Conservation (phyloP, 2,797 vertebrate species). For the Sciurus carolinensis region DNA sequence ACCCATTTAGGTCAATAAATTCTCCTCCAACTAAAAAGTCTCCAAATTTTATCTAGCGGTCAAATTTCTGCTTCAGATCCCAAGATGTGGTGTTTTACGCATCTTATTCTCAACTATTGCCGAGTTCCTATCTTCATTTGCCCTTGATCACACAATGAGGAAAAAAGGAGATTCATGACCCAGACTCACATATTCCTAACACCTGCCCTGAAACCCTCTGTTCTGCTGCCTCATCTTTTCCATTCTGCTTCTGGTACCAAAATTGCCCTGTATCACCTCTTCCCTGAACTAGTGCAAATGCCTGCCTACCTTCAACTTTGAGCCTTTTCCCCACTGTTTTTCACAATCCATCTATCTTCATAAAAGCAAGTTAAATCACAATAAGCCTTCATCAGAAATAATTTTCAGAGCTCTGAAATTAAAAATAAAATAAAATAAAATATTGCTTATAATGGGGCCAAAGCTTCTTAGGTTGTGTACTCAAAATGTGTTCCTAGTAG, state of each 20-base stretch:
- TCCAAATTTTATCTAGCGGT: not conserved
- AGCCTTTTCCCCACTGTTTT: not conserved
- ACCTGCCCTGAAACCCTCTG: not conserved
- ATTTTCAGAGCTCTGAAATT: not conserved
- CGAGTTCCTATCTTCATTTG: not conserved
- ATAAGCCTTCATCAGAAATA: not conserved
- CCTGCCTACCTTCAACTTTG: not conserved
- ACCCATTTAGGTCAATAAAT: not conserved
- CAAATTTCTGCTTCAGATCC: not conserved
- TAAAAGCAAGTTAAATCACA: not conserved
- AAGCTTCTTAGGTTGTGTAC: not conserved
- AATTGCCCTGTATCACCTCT: not conserved
- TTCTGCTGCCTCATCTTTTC: not conserved
- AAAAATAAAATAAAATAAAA: not conserved
- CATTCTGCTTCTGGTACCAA: not conserved
- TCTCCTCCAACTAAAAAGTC: not conserved
- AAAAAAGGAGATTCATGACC: not conserved
- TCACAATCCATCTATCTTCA: not conserved
- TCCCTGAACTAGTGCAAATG: not conserved
- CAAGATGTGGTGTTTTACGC: not conserved
- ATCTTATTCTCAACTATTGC: not conserved
- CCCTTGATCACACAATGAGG: not conserved
- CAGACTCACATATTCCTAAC: not conserved
- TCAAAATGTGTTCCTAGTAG: not conserved
- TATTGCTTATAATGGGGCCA: not conserved